A percentile compares a stretch with the other conserved stretches of the same genome.
Evolutionary conservation across 2,888 invertebrate species (phyloP).

Genomic region (Timema cristinae): DNA sequence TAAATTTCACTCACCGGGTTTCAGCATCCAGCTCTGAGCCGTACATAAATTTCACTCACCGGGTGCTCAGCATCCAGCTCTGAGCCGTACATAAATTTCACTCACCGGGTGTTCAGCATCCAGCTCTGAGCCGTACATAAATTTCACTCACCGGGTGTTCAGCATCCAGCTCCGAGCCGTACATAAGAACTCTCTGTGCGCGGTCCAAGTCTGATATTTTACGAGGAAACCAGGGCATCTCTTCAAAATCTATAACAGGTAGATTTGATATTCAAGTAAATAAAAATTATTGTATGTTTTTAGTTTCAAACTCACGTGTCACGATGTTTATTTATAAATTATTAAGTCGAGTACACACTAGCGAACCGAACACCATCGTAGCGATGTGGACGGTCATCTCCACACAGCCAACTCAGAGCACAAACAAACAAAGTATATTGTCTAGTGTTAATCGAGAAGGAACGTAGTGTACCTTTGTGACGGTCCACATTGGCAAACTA

Average conservation of each 20-base stretch:
- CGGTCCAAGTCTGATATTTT: conserved; percentile 91
- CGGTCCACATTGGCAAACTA: no score
- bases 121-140: conserved; percentile 94
- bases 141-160: conserved; percentile 76
- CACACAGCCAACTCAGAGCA: not conserved
- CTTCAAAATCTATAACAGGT: conserved; percentile 71
- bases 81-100: conserved; percentile 86
- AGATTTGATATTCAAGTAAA: not conserved
- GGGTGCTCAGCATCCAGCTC: conserved; percentile 95
- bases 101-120: conserved; percentile 88
- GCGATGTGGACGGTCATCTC: not conserved
- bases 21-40: no score
- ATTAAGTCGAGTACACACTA: no score
- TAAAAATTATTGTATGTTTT: no score
- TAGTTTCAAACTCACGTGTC: no score
- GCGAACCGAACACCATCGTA: no score
- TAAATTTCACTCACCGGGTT: no score
- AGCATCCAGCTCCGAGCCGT: conserved; percentile 86
- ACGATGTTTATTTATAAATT: no score
- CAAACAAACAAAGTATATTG: no score
- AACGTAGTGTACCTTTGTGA: no score
- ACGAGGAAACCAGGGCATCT: conserved; percentile 96
- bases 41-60: conserved; percentile 51
- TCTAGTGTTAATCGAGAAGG: no score
- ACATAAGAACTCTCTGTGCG: conserved; percentile 95